Base-by-base conservation (phyloP, 2,797 vertebrate species). In the Eulemur mongoz region DNA sequence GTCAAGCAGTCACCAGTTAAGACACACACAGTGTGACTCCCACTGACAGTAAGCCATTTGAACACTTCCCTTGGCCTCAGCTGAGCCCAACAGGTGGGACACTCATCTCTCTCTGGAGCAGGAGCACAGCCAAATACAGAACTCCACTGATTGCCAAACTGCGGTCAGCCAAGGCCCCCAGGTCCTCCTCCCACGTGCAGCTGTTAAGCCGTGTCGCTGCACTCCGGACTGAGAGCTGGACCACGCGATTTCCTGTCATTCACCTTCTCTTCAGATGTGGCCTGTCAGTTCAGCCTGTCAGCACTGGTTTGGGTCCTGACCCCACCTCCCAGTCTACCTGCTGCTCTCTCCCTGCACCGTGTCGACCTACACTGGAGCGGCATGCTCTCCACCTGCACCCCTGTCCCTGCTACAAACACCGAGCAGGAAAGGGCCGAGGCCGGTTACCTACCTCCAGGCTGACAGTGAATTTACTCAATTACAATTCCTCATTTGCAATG, bases 311-410 rank as follows among this genome's bases (percentile, higher is more conserved):
- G 59, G 75, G 70, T 50, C 50, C 80, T 2, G 50, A 25, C 52
- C 76, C 52, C 50, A 30, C 30, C 45, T 50, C 10, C 20, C 59
- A 32, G 2, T 10, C 1, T n/a, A 27, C 4, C 11, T 38, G 9
- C 23, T 0, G 0, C 57, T 57, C 17, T 73, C 52, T 38, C 38
- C 38, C 45, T 5, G 0, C 54, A 54, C 25, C 23, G 0, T 1
- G 3, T 85, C 79, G 27, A 12, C 73, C 83, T 38, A 25, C 38
- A 48, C 22, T 6, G 4, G 61, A 80, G 52, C 11, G 0, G 18
- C 43, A 4, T 0, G 7, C 14, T 79, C 38, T 73, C 90, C 35
- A 12, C 38, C 73, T 14, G 14, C 63, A 27, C 35, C 76, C 54
- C 63, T 63, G 18, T 79, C 63, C 30, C 70, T 5, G 10, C 10